Conservation (phyloP, 2,888 invertebrate genomes). For the Galerucella pusilla region DNA sequence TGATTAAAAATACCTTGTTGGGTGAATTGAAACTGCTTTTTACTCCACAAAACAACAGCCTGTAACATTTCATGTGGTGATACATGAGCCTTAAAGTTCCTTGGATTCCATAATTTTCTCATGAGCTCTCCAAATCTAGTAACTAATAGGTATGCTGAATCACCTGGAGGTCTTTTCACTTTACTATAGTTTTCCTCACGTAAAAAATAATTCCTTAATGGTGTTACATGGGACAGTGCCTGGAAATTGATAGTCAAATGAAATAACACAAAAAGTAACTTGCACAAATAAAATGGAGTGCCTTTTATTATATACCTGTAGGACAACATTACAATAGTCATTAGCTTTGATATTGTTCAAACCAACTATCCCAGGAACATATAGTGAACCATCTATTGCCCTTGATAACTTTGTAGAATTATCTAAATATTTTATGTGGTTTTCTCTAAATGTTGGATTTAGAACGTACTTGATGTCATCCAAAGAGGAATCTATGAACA, state of each 20-base stretch:
- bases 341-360: slow-evolving; percentile 99
- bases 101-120: slow-evolving; percentile 98
- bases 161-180: slow-evolving; percentile 93
- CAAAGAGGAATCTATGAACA: slow-evolving; percentile 84
- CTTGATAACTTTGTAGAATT: slow-evolving; percentile 85
- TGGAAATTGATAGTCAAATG: slow-evolving; percentile 62
- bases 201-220: slow-evolving; percentile 94
- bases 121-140: slow-evolving; percentile 95
- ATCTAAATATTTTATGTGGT: slow-evolving; percentile 87
- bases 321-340: slow-evolving; percentile 98
- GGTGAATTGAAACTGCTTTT: slow-evolving; percentile 97
- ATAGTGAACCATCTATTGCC: slow-evolving; percentile 96
- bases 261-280: neutral
- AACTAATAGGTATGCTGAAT: slow-evolving; percentile 90
- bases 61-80: slow-evolving; percentile 99
- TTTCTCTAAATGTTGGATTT: slow-evolving; percentile 92
- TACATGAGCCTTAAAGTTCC: slow-evolving; percentile 99
- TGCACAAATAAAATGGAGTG: neutral
- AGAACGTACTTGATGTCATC: slow-evolving; percentile 99
- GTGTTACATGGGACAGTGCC: slow-evolving; percentile 95
- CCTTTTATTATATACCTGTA: slow-evolving; percentile 74
- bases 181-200: slow-evolving; percentile 92
- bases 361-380: slow-evolving; percentile 97
- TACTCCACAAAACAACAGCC: slow-evolving; percentile 96
- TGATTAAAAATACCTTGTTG: slow-evolving; percentile 81